phyloP scores from a whole-genome alignment of 1,140 invertebrate species.

The Drosophila littoralis region DNA sequence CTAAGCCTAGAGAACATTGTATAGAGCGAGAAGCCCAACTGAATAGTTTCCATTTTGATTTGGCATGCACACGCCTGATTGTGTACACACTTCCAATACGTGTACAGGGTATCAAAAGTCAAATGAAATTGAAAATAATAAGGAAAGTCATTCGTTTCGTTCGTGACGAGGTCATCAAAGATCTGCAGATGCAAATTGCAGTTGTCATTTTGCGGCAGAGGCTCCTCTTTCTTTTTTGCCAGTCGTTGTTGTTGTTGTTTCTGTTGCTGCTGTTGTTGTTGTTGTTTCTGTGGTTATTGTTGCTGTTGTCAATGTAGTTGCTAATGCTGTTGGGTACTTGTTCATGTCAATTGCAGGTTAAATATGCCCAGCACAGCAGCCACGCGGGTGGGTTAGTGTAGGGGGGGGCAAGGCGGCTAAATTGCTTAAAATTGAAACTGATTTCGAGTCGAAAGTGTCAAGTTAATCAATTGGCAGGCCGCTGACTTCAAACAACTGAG shows the following conservation, averaged over 20 bases:
- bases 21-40: no score
- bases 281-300: slow-evolving; percentile 10
- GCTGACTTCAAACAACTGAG: slow-evolving; percentile 66
- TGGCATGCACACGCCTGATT: not conserved
- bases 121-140: slow-evolving; percentile 70
- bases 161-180: slow-evolving; percentile 82
- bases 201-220: slow-evolving; percentile 41
- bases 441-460: slow-evolving; percentile 68
- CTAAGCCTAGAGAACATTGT: no score
- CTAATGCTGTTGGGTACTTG: slow-evolving; percentile 50
- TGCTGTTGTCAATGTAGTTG: slow-evolving; percentile 17
- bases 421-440: slow-evolving; percentile 29
- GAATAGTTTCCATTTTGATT: no score
- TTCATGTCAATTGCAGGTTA: slow-evolving; percentile 77
- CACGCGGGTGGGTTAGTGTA: not conserved
- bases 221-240: slow-evolving; percentile 21
- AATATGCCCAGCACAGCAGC: slow-evolving; percentile 39
- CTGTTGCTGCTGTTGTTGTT: not conserved
- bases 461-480: slow-evolving; percentile 75
- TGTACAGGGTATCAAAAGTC: slow-evolving; percentile 12
- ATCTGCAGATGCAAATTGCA: slow-evolving; percentile 73
- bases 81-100: not conserved
- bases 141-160: slow-evolving; percentile 75
- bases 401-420: not conserved
- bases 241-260: not conserved